These are phyloP conservation scores for Octopus bimaculoides DNA, from an alignment of 1,140 invertebrate genomes.

Conservation along the genomic window DNA sequence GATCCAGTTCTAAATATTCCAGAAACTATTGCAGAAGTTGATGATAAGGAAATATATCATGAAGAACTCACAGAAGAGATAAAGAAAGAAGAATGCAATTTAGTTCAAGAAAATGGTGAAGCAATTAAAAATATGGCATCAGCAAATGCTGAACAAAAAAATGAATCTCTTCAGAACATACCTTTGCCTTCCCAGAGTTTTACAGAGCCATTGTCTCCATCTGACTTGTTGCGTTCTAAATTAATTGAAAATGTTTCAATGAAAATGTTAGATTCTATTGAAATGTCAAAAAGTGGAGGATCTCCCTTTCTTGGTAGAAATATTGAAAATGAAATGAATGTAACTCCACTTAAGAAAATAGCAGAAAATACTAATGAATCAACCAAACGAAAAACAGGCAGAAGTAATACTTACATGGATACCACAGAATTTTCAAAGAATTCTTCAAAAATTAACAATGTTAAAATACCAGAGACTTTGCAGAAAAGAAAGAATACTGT, in stretches of 20 bases:
- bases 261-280: neutral
- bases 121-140: neutral
- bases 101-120: neutral
- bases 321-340: neutral
- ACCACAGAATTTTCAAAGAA: slow-evolving; percentile 1
- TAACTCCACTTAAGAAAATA: neutral
- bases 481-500: slow-evolving; percentile 1
- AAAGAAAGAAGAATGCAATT: neutral
- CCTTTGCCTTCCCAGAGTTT: neutral
- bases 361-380: neutral
- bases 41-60: neutral
- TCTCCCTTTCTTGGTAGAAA: neutral
- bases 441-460: neutral
- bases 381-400: neutral
- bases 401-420: neutral
- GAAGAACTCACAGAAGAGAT: neutral
- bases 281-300: neutral
- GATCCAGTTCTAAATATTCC: neutral
- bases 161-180: neutral
- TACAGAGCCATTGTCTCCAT: neutral
- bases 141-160: neutral
- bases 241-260: neutral
- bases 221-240: neutral
- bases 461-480: neutral
- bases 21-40: neutral